Conservation (phyloP, 2,888 invertebrate genomes). For the Eilema caniola region DNA sequence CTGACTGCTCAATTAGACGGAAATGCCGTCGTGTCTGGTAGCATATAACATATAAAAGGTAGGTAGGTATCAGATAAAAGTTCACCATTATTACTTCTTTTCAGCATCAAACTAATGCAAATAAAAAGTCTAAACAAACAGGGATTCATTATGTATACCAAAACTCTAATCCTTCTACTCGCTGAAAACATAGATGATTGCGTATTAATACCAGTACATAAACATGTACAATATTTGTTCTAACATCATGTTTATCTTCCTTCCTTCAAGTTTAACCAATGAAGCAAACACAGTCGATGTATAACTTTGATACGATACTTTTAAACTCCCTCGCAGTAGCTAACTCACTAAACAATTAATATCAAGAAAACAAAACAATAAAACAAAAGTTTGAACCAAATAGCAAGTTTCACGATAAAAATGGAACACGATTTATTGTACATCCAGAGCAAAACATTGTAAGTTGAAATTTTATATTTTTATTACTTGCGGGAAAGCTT, state of each 20-base stretch:
- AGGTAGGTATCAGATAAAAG: too few species aligned
- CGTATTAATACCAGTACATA: constrained; percentile 17
- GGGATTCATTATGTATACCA: background rate
- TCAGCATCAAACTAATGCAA: background rate
- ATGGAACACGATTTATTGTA: constrained; percentile 22
- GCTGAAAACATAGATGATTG: background rate
- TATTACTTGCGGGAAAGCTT: background rate
- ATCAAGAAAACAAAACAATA: constrained; percentile 50
- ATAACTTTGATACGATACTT: constrained; percentile 40
- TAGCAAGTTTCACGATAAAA: constrained; percentile 38
- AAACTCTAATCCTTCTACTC: background rate
- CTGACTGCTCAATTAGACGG: too few species aligned
- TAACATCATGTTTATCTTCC: constrained; percentile 32
- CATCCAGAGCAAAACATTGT: constrained; percentile 13
- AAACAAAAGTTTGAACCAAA: constrained; percentile 31
- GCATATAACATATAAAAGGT: too few species aligned
- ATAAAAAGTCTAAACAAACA: background rate
- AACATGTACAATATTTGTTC: constrained; percentile 24
- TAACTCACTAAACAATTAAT: constrained; percentile 42
- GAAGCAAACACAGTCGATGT: constrained; percentile 35
- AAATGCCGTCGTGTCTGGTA: too few species aligned
- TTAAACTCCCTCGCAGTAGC: constrained; percentile 28
- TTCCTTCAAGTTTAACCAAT: constrained; percentile 29
- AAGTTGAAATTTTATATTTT: constrained; percentile 20
- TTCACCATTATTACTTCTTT: too few species aligned